Evolutionary conservation across 1,140 invertebrate species (phyloP), one percentile per base, ranked within the genome.

Genomic region (Pachypsylla venusta): DNA sequence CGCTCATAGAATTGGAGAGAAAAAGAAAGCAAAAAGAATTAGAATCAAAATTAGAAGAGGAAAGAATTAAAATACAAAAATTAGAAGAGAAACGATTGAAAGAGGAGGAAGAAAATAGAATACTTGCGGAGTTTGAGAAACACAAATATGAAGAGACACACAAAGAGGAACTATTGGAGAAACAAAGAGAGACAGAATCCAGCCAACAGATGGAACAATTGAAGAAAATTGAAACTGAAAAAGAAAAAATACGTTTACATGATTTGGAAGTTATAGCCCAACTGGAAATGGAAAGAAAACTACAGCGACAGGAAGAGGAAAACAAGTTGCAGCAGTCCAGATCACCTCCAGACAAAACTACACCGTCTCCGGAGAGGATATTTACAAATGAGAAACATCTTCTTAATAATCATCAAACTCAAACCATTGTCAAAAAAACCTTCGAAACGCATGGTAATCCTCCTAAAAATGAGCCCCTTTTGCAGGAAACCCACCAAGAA

Each of bases 261-360:
- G 55, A 60, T 22, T 14, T 19, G 20, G 55, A 57, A 35, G 55
- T 19, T 19, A 30, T 19, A 25, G 55, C n/a, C n/a, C 25, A 57
- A 30, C 16, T 19, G 14, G 55, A 30, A 27, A 26, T 26, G 22
- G 55, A 57, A 20, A 28, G 30, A n/a, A 28, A 57, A 35, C 7
- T 14, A 19, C 25, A 57, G 30, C 16, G 28, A 30, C 25, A 28
- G n/a, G 25, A 26, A 28, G 55, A 30, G 30, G 55, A 57, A 57
- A 12, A 57, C 91, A 69, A n/a, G n/a, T n/a, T n/a, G n/a, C 85
- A 85, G 62, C 72, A 89, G 59, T 83, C 84, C 30, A 71, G 89
- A 20, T 82, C 83, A 48, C 70, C 87, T 58, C 72, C 90, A 5
- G 83, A 85, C 20, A 76, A 78, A 22, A 84, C 89, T 70, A 71